Conservation (phyloP, 2,113 vertebrate genomes). For the Eolophus roseicapilla region DNA sequence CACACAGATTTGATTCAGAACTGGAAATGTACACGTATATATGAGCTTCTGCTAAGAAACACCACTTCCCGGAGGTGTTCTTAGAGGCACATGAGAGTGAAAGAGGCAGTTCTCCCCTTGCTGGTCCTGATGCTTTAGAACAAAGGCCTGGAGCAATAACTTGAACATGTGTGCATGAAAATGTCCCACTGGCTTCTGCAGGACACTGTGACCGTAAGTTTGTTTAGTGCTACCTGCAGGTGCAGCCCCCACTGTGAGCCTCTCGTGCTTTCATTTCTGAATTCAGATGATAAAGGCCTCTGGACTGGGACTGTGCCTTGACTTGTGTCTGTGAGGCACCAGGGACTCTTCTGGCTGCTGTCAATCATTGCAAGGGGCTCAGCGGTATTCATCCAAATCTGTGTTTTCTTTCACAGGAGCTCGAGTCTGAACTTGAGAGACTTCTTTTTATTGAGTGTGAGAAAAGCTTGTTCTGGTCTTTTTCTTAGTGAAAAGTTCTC, state of each 20-base stretch:
- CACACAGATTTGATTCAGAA: neutral
- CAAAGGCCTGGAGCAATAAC: neutral
- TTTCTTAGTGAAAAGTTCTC: neutral
- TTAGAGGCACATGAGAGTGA: fast-evolving
- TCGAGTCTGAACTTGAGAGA: neutral
- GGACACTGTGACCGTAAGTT: neutral
- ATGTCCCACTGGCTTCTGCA: neutral
- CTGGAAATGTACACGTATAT: neutral
- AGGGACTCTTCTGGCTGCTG: neutral
- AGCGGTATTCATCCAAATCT: neutral
- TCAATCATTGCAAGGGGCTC: neutral
- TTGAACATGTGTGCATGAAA: fast-evolving
- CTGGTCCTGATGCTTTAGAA: neutral
- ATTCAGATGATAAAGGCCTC: neutral
- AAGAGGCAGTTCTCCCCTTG: neutral
- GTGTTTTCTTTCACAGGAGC: slow-evolving; percentile 12
- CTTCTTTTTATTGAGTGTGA: neutral
- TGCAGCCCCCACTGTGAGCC: neutral
- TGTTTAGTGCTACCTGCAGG: neutral
- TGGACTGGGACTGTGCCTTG: slow-evolving; percentile 12
- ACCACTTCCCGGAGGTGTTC: neutral
- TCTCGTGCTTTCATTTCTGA: neutral
- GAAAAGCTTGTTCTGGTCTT: neutral
- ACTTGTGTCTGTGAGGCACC: slow-evolving; percentile 32
- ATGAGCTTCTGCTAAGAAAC: neutral